These are phyloP conservation scores for Lepilemur ruficaudatus DNA, from an alignment of 2,797 vertebrate genomes.

Conservation along the genomic window DNA sequence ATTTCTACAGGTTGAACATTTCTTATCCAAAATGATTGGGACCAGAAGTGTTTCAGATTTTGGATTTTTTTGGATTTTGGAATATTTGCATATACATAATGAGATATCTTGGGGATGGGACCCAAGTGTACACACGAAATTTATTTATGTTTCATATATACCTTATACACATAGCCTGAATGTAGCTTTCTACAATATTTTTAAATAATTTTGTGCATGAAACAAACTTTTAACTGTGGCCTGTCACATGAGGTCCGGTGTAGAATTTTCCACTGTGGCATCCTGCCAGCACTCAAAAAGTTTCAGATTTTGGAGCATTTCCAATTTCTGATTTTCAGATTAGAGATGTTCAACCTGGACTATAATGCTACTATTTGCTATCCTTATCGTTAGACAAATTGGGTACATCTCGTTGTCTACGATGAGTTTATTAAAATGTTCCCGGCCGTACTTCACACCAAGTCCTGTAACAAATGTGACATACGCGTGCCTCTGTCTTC, in stretches of 20 bases:
- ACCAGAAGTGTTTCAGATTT: neutral
- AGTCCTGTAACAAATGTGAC: neutral
- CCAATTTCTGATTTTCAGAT: neutral
- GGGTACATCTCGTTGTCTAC: neutral
- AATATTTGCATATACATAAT: neutral
- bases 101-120: neutral
- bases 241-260: neutral
- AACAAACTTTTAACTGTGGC: neutral
- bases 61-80: neutral
- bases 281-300: neutral
- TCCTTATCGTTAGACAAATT: neutral
- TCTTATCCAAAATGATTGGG: neutral
- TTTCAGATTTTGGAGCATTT: neutral
- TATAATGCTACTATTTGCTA: neutral
- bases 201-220: neutral
- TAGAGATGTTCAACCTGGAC: neutral
- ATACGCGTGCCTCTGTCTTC: fast-evolving
- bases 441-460: neutral
- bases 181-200: neutral
- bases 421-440: neutral
- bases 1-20: neutral
- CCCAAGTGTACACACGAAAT: neutral
- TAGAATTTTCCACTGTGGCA: neutral
- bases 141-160: neutral
- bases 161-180: neutral